A percentile compares a stretch with the other conserved stretches of the same genome.
phyloP scores from a whole-genome alignment of 2,888 invertebrate genomes.

The Macrosiphum euphorbiae region DNA sequence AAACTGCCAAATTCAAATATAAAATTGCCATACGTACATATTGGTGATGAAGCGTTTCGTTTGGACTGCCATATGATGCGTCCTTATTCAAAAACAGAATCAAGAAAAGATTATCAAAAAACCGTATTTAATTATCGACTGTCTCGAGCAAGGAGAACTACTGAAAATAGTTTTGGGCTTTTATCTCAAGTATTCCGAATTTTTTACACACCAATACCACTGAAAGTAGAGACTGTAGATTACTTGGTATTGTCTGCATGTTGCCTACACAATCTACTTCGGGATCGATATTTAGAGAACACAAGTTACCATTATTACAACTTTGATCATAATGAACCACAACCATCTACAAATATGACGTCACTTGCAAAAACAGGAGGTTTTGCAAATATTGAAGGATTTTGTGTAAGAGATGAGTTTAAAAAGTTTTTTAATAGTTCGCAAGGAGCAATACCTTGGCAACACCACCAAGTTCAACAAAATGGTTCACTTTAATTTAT shows the following conservation, averaged over 20 bases:
- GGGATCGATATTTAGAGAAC: conserved; percentile 13
- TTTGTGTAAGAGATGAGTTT: conserved; percentile 30
- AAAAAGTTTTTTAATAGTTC: conserved; percentile 24
- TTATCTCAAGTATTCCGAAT: conserved; percentile 31
- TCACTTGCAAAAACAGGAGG: conserved; percentile 24
- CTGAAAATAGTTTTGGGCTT: conserved; percentile 46
- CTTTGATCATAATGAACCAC: conserved; percentile 5
- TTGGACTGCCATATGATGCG: neutral
- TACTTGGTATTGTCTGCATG: conserved; percentile 40
- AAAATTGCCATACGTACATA: conserved; percentile 18
- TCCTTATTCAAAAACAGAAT: conserved; percentile 14
- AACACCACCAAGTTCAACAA: conserved; percentile 45
- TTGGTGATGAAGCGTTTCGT: conserved; percentile 22
- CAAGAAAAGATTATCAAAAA: conserved; percentile 38
- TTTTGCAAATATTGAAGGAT: conserved; percentile 18
- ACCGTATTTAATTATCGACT: conserved; percentile 19
- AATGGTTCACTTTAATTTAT: neutral
- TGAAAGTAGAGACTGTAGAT: conserved; percentile 32
- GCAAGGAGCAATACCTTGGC: conserved; percentile 21
- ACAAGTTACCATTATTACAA: conserved; percentile 24
- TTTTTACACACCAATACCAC: conserved; percentile 32
- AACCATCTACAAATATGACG: conserved; percentile 29
- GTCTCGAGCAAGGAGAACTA: conserved; percentile 27
- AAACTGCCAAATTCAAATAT: conserved; percentile 30
- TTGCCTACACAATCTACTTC: conserved; percentile 43